Percentiles rank a stretch among this genome's conserved stretches.
phyloP scores from a whole-genome alignment of 1,140 invertebrate species.

The Leptopilina clavipes region DNA sequence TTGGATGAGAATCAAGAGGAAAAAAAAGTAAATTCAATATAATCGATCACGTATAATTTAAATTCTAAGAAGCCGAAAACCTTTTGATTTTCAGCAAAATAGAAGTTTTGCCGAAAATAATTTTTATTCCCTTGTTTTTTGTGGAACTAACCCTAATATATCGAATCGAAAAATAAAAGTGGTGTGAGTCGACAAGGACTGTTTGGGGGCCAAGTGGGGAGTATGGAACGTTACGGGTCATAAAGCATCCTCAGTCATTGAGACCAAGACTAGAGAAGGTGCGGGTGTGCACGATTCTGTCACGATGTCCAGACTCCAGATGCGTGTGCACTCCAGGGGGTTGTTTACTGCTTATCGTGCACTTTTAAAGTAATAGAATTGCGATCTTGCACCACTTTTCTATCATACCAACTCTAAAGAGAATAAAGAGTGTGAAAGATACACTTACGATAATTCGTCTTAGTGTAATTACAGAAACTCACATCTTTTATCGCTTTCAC shows the following conservation, averaged over 20 bases:
- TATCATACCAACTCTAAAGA: constrained; percentile 18
- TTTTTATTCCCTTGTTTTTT: no score
- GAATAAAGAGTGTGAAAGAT: constrained; percentile 26
- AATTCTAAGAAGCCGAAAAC: no score
- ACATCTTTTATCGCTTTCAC: neutral
- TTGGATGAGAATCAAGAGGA: no score
- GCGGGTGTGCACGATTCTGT: constrained; percentile 53
- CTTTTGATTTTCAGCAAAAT: no score
- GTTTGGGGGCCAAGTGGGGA: constrained; percentile 44
- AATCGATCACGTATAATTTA: no score
- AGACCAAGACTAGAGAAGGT: constrained; percentile 48
- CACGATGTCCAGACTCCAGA: constrained; percentile 54
- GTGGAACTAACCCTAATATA: constrained; percentile 63
- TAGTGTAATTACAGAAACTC: neutral
- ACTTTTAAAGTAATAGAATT: constrained; percentile 54
- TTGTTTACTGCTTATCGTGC: constrained; percentile 42
- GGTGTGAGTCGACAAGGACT: constrained; percentile 46
- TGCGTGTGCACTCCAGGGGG: constrained; percentile 50
- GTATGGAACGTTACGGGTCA: constrained; percentile 64
- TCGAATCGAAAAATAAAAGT: constrained; percentile 54
- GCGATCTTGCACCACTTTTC: constrained; percentile 42
- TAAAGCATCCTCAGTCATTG: constrained; percentile 65
- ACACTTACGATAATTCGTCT: constrained; percentile 23
- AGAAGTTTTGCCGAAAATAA: no score
- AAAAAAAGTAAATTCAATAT: no score